Conservation (phyloP, 2,888 invertebrate genomes). For the Dryadula phaetusa region DNA sequence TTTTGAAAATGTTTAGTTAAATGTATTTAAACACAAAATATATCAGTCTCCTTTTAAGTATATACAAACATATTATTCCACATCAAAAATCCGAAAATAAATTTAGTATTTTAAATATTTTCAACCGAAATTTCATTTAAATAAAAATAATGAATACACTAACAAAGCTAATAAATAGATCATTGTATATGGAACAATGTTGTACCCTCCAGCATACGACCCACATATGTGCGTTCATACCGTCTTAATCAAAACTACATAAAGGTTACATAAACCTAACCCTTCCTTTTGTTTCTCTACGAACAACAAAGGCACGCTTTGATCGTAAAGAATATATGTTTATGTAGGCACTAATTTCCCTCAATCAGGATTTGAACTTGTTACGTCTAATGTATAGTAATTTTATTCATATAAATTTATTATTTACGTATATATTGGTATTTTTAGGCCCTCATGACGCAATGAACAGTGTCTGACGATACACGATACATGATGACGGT, state of each 20-base stretch:
- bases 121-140: too few relatives aligned
- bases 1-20: too few relatives aligned
- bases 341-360: neutral
- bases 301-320: neutral
- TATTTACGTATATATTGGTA: too few relatives aligned
- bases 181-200: constrained; percentile 10
- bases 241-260: constrained; percentile 12
- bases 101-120: too few relatives aligned
- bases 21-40: too few relatives aligned
- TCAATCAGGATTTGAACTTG: neutral
- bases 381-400: neutral
- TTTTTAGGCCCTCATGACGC: too few relatives aligned
- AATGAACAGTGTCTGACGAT: too few relatives aligned
- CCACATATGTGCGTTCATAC: constrained; percentile 18
- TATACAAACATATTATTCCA: too few relatives aligned
- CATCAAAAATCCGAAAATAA: too few relatives aligned
- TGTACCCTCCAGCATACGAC: neutral
- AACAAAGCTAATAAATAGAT: neutral
- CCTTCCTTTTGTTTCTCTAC: constrained; percentile 13
- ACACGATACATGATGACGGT: too few relatives aligned
- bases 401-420: too few relatives aligned
- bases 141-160: neutral
- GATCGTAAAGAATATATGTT: neutral
- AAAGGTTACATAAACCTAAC: constrained; percentile 7
- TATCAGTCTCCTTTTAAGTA: too few relatives aligned